Percentiles rank a stretch among this genome's conserved stretches.
Conservation (phyloP, 2,888 invertebrate species). For the Volucella bombylans region DNA sequence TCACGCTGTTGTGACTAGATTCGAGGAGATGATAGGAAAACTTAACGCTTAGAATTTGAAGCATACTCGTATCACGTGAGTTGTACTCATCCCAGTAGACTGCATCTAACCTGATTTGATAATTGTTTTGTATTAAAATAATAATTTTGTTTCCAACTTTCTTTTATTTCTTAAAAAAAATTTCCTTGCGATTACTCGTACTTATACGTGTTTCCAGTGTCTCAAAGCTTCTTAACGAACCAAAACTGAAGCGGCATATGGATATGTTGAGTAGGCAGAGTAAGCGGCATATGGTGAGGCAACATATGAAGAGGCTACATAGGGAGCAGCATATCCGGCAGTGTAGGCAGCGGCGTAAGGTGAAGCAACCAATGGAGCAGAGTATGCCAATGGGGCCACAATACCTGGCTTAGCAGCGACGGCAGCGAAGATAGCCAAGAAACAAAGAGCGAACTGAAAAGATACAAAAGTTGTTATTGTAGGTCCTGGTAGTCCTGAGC, state of each 20-base stretch:
- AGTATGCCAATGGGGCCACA: conserved; percentile 45
- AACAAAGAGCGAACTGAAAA: conserved; percentile 53
- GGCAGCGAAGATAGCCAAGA: conserved; percentile 51
- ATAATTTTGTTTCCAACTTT: too few species aligned
- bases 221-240: conserved; percentile 31
- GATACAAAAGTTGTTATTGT: background rate
- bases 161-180: too few species aligned
- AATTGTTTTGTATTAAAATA: too few species aligned
- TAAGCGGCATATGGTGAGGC: conserved; percentile 51
- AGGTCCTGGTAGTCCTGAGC: background rate
- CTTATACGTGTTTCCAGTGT: background rate
- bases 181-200: background rate
- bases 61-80: too few species aligned
- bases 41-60: too few species aligned
- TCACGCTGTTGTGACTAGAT: too few species aligned
- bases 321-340: conserved; percentile 52
- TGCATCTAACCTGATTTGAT: too few species aligned
- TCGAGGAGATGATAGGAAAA: too few species aligned
- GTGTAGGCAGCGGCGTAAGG: conserved; percentile 55
- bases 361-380: conserved; percentile 54
- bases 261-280: conserved; percentile 6
- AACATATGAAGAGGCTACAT: conserved; percentile 53
- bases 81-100: too few species aligned
- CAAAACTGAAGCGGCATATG: conserved; percentile 52
- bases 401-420: conserved; percentile 62